Evolutionary conservation across 2,797 vertebrate species (phyloP), one percentile per base, ranked within the genome.

Genomic region (Sardinella longiceps): DNA sequence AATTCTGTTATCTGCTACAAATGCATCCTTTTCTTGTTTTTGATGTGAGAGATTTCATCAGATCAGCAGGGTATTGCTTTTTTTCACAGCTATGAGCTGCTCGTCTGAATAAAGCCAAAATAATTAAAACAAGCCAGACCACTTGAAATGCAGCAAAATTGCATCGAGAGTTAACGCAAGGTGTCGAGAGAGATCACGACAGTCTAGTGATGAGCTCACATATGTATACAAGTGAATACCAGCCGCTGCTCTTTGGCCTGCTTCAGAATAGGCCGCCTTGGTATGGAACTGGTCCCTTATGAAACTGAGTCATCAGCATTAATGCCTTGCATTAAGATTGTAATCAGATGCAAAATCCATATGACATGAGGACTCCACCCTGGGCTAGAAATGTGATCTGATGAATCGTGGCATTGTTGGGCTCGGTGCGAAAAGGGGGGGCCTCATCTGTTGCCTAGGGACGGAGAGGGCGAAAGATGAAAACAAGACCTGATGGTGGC

Each of bases 351-450:
- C 70, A 39, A 77, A 77, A 77, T 77, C 70, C 2, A 77, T 77
- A 77, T 23, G 70, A 43, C 33, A 77, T 77, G 33, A 43, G 70
- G 33, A 43, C 37, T 86, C 56, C n/a, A 83, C 84, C 56, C 6
- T 28, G 85, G 88, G 88, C 82, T 88, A 81, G 84, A 81, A 83
- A 89, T 88, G 88, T 88, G 86, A 87, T 88, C 84, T 87, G 87
- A 88, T 85, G 85, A 85, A 87, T 86, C 43, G 83, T 46, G 7
- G 80, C 10, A 48, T 77, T 6, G 20, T 43, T 77, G 33, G 70
- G 37, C 33, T 43, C 20, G 0, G 37, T n/a, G 20, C 33, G 33
- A 77, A 66, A 66, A 39, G 37, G 37, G 37, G 20, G 37, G 37
- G 37, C 39, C 70, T 77, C 37, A 18, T 77, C 70, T 37, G 15